Evolutionary conservation across 30 jellyfish, hydroid and myxozoan genomes (phyloP).

Genomic region (Morbakka virulenta): DNA sequence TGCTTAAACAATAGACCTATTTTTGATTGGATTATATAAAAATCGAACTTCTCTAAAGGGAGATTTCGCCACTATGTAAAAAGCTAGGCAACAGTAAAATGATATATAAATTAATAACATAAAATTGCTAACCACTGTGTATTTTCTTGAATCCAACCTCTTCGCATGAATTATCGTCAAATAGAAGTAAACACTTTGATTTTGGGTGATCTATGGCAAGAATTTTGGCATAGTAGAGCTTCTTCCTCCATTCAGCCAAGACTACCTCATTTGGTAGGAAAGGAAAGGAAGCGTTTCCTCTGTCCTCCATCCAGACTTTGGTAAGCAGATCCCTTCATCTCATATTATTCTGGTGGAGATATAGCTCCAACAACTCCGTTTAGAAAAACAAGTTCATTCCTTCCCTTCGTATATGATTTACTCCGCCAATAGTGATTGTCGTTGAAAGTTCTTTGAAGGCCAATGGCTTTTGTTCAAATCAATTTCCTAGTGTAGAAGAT

Average conservation of each 20-base stretch:
- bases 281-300: background rate
- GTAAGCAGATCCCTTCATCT: background rate
- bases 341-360: background rate
- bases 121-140: conserved; percentile 69
- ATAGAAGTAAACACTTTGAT: conserved; percentile 55
- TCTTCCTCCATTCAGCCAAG: conserved; percentile 74
- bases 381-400: background rate
- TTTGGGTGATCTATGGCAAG: conserved; percentile 37
- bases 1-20: too few relatives aligned
- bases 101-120: too few relatives aligned
- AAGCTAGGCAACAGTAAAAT: too few relatives aligned
- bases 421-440: too few relatives aligned
- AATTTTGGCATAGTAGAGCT: conserved; percentile 85
- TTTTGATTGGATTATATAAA: too few relatives aligned
- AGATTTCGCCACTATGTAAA: too few relatives aligned
- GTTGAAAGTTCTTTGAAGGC: too few relatives aligned
- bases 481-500: too few relatives aligned
- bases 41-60: too few relatives aligned
- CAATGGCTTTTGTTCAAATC: too few relatives aligned
- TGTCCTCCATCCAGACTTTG: background rate
- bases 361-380: background rate
- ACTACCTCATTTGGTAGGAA: conserved; percentile 66
- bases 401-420: too few relatives aligned
- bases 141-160: conserved; percentile 58
- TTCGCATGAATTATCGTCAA: conserved; percentile 80